Conservation (phyloP, 2,888 invertebrate species). For the Xestoiulus laeticollis region DNA sequence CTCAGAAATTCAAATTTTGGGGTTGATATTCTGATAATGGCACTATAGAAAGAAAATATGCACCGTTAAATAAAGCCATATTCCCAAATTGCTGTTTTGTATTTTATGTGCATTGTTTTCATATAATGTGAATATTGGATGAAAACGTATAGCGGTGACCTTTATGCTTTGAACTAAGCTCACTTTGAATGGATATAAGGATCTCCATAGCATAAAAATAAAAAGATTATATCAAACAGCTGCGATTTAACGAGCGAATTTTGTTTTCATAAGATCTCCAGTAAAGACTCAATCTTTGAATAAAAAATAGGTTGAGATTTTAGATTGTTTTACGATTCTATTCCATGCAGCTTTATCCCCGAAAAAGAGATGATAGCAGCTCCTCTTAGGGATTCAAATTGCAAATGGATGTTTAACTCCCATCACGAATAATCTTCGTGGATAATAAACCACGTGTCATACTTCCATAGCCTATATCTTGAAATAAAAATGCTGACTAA, state of each 20-base stretch:
- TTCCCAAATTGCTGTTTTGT: conserved; percentile 13
- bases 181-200: conserved; percentile 21
- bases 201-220: conserved; percentile 37
- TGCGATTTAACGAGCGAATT: conserved; percentile 37
- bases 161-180: conserved; percentile 17
- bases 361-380: conserved; percentile 33
- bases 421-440: conserved; percentile 37
- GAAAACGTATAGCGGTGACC: neutral
- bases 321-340: conserved; percentile 22
- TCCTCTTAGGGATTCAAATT: conserved; percentile 37
- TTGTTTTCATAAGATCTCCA: conserved; percentile 28
- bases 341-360: conserved; percentile 34
- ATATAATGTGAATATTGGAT: conserved; percentile 5
- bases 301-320: conserved; percentile 23
- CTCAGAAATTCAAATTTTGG: neutral
- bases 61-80: conserved; percentile 6
- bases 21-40: neutral
- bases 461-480: conserved; percentile 25
- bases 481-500: conserved; percentile 23
- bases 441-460: conserved; percentile 34
- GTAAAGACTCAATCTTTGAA: conserved; percentile 28
- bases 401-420: conserved; percentile 37
- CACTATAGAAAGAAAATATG: neutral
- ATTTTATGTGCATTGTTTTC: conserved; percentile 11
- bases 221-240: conserved; percentile 33